These are phyloP conservation scores for Xyrauchen texanus DNA, from an alignment of 2,113 vertebrate species.

Conservation along the genomic window DNA sequence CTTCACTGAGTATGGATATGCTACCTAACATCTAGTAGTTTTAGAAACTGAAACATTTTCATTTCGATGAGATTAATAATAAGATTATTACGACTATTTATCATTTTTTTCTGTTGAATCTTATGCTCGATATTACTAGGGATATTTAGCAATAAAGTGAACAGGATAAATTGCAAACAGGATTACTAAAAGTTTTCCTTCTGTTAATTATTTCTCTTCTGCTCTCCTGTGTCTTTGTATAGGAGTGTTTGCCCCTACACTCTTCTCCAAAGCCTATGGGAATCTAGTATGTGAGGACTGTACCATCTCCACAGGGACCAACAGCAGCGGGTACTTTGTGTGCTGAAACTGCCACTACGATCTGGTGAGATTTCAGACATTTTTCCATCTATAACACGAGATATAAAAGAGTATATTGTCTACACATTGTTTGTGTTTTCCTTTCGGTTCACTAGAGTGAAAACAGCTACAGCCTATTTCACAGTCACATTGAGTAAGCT, in stretches of 20 bases:
- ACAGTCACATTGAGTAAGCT: slow-evolving; percentile 85
- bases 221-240: slow-evolving; percentile 3
- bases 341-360: slow-evolving; percentile 85
- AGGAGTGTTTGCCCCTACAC: slow-evolving; percentile 87
- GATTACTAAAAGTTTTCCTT: no score
- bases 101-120: no score
- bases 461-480: slow-evolving; percentile 80
- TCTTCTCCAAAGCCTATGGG: slow-evolving; percentile 89
- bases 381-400: no score
- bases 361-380: slow-evolving; percentile 70
- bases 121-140: no score
- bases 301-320: slow-evolving; percentile 71
- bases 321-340: slow-evolving; percentile 72
- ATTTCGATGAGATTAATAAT: no score
- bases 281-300: slow-evolving; percentile 83
- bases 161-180: no score
- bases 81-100: no score
- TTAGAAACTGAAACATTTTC: no score
- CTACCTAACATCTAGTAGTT: no score
- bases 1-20: no score
- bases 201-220: no score
- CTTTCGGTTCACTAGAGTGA: slow-evolving; percentile 60
- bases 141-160: no score
- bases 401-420: background rate
- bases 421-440: background rate